Conservation (phyloP, 2,797 vertebrate species). For the Rhinogobio ventralis region DNA sequence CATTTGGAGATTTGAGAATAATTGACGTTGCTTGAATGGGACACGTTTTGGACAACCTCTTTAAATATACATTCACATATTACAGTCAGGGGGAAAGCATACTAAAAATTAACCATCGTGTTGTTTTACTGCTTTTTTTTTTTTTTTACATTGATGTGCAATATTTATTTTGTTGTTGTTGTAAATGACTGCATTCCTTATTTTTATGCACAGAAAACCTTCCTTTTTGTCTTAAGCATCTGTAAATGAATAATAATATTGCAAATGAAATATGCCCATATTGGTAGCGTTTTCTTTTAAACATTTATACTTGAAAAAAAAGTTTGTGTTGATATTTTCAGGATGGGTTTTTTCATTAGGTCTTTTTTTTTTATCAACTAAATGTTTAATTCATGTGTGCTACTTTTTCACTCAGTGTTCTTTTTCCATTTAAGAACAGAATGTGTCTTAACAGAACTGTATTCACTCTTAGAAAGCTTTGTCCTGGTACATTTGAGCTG, state of each 20-base stretch:
- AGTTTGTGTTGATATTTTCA: slow-evolving; percentile 19
- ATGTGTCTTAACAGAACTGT: slow-evolving; percentile 24
- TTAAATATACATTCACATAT: background rate
- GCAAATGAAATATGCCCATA: slow-evolving; percentile 51
- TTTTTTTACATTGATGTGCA: slow-evolving; percentile 25
- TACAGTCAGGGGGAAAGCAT: background rate
- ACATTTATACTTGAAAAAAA: slow-evolving; percentile 57
- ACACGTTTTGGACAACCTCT: slow-evolving; percentile 1
- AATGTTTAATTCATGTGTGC: slow-evolving; percentile 33
- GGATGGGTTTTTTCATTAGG: background rate
- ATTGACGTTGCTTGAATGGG: background rate
- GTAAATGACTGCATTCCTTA: slow-evolving; percentile 26
- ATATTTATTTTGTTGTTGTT: slow-evolving; percentile 33
- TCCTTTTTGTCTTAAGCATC: slow-evolving; percentile 40
- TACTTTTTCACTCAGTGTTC: slow-evolving; percentile 24
- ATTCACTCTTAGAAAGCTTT: background rate
- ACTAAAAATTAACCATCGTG: slow-evolving; percentile 18
- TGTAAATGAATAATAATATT: slow-evolving; percentile 33
- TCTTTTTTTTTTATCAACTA: slow-evolving; percentile 19
- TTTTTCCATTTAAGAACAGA: slow-evolving; percentile 8
- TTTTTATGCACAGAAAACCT: slow-evolving; percentile 47
- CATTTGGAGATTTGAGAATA: background rate
- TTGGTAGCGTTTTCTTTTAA: slow-evolving; percentile 51
- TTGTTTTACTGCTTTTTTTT: background rate
- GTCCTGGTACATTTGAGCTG: background rate